Conservation (phyloP, 2,113 vertebrate genomes). For the Percopsis transmontana region DNA sequence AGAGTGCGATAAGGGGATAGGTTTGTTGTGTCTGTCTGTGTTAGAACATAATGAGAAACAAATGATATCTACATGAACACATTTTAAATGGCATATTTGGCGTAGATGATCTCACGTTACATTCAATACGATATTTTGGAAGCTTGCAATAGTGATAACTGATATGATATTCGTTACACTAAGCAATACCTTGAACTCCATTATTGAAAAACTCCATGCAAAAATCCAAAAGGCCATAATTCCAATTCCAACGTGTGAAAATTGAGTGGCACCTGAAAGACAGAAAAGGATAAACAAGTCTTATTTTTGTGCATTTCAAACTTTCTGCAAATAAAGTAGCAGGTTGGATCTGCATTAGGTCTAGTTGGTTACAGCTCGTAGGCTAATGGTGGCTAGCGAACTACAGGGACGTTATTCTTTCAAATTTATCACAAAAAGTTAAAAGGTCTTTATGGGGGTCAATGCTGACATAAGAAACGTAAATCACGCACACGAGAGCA, state of each 20-base stretch:
- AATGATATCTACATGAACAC: too few species aligned
- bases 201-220: conserved; percentile 23
- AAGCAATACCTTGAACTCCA: conserved; percentile 55
- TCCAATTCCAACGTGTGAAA: conserved; percentile 2
- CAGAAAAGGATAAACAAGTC: neutral
- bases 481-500: neutral
- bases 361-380: conserved; percentile 18
- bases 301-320: neutral
- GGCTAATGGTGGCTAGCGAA: conserved; percentile 51
- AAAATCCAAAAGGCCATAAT: conserved; percentile 43
- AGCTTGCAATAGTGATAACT: neutral
- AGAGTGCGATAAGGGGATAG: too few species aligned
- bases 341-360: neutral
- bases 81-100: neutral
- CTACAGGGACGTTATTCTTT: conserved; percentile 26
- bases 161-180: neutral
- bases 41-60: too few species aligned
- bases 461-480: neutral
- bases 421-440: conserved; percentile 62
- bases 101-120: neutral
- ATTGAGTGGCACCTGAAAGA: conserved; percentile 24
- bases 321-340: neutral
- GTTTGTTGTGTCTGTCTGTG: too few species aligned
- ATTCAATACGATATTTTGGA: neutral
- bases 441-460: conserved; percentile 11